Base-by-base conservation (phyloP, 2,888 invertebrate genomes). In the Parnassius orleans region DNA sequence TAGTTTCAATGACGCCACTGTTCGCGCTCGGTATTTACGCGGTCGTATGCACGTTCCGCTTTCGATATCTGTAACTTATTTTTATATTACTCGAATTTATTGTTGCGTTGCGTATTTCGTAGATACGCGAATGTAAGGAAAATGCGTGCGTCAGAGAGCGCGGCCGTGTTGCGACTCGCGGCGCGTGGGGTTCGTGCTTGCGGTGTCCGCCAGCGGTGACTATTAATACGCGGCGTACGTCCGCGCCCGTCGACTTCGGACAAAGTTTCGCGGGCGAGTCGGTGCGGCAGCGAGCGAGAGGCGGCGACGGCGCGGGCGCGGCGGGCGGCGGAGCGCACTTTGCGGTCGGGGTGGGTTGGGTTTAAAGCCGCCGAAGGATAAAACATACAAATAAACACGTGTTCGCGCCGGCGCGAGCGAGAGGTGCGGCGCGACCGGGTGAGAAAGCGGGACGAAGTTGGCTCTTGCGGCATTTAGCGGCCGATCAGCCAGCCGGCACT, bases 341-440 rank as follows among this genome's bases (percentile, higher is more conserved):
- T 94, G 94, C 92, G 94, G 94, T 94, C 92, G 88, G 87, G 89
- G 93, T 93, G 93, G 94, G 94, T 92, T 90, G 94, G 93, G 93
- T 93, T 91, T 93, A 92, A 92, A 92, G 92, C 92, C 92, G 92
- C 93, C 92, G 93, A 93, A 93, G 93, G 93, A 93, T 87, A 92
- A 90, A 93, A 92, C 90, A 92, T 91, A 90, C 92, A 91, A 90
- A 90, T 91, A 92, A 92, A 93, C 93, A 92, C 90, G 92, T 92
- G 93, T 93, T 93, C 92, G 91, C 90, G 91, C 90, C 92, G 93
- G 93, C 92, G 93, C 92, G 92, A 92, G 89, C 83, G 92, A 92
- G 92, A 92, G 84, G 79, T 77, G 74, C 81, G 83, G 73, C 72
- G 68, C 72, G 70, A 66, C 73, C 80, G 78, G 73, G 76, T 77